These are phyloP conservation scores for Gobionotothen gibberifrons DNA, from an alignment of 2,797 vertebrate species.

Conservation along the genomic window DNA sequence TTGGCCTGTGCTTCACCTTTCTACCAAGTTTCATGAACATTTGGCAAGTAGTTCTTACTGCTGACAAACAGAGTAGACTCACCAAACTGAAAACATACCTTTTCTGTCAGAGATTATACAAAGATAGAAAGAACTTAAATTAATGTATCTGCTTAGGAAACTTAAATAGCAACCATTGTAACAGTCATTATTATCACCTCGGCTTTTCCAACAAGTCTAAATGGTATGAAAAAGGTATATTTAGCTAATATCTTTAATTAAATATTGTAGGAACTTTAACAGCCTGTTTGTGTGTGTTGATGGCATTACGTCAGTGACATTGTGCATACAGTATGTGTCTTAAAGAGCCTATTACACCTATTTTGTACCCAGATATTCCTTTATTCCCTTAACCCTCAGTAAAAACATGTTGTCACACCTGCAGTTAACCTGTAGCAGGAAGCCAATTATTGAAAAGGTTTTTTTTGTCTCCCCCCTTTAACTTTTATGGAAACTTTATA, in stretches of 20 bases:
- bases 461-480: constrained; percentile 37
- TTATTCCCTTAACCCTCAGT: constrained; percentile 29
- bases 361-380: constrained; percentile 19
- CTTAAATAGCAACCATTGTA: neutral
- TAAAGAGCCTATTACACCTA: constrained; percentile 22
- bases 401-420: constrained; percentile 57
- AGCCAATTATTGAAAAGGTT: constrained; percentile 58
- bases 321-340: constrained; percentile 5
- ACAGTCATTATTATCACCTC: neutral
- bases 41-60: no score
- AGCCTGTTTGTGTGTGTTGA: neutral
- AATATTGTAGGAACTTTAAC: neutral
- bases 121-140: neutral
- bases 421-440: constrained; percentile 41
- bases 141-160: neutral
- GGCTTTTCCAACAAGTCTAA: neutral
- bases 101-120: no score
- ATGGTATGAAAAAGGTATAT: neutral
- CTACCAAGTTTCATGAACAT: no score
- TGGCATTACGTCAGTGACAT: neutral
- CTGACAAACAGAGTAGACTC: no score
- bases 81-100: no score
- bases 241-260: neutral
- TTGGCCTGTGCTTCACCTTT: no score
- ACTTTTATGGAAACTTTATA: constrained; percentile 43